Evolutionary conservation across 1,140 invertebrate species (phyloP), one percentile per base, ranked within the genome.

Genomic region (Scaptomyza montana): DNA sequence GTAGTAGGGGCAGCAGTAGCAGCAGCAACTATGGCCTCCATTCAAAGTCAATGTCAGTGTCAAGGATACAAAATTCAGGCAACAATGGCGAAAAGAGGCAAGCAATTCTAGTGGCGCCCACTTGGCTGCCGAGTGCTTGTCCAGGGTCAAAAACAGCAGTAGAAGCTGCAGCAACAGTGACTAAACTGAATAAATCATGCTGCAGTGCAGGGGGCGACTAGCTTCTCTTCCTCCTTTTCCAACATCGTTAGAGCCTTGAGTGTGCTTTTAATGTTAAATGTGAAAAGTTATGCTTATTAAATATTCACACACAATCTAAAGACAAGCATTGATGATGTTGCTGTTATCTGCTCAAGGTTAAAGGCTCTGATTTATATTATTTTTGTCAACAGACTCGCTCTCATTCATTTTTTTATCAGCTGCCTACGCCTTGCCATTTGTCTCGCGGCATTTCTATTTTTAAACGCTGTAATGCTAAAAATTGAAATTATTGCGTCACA

Each of bases 41-140:
- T 64, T 46, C 67, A 85, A 73, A 81, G 81, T 62, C 82, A 86
- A 76, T 54, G 69, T 13, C 71, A 74, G 51, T 87, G 82, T 86
- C 82, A 86, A 87, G 82, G 84, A 87, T 89, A 75, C 46, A 46
- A 73, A 65, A 70, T 80, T 66, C 30, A 47, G 43, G 45, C 62
- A 70, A 81, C 84, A 86, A 86, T 82, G 64, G 68, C 51, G 63
- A 43, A 66, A 45, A 39, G 16, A 46, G 41, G 55, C 68, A 74
- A 65, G 57, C 53, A 1, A 4, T 25, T 25, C 21, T 25, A 25
- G 30, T 7, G 71, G 57, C 78, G 84, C 82, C 82, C 67, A 63
- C 65, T 78, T 86, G 65, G 67, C 66, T 69, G 66, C 54, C 49
- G 10, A 8, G 30, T 45, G 59, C 39, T 13, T 3, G 36, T 2